phyloP scores from a whole-genome alignment of 2,113 vertebrate species.

The Actenoides lindsayi region DNA sequence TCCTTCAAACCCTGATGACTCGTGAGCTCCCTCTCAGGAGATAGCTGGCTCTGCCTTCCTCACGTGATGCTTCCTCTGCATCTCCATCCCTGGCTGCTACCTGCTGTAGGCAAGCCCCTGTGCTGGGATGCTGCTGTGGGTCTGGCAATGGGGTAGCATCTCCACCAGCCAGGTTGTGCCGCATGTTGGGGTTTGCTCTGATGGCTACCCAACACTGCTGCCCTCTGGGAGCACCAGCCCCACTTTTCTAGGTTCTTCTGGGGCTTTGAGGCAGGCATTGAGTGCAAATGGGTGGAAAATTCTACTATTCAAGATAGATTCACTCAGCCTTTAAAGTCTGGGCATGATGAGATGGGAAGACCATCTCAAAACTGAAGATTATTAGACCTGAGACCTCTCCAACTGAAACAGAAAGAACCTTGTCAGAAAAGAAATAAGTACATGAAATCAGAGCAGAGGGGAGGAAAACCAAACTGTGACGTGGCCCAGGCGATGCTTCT shows the following conservation, averaged over 20 bases:
- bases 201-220: background rate
- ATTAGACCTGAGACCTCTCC: background rate
- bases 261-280: background rate
- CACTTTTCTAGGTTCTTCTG: background rate
- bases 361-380: background rate
- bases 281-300: background rate
- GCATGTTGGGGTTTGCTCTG: background rate
- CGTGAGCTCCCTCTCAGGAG: background rate
- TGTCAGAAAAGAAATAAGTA: background rate
- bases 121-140: background rate
- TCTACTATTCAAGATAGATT: background rate
- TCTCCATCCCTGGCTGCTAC: background rate
- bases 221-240: background rate
- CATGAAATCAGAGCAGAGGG: background rate
- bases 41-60: background rate
- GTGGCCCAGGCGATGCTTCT: background rate
- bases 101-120: background rate
- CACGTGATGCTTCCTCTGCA: background rate
- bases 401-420: background rate
- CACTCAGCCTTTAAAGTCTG: background rate
- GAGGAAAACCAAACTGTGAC: background rate
- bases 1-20: background rate
- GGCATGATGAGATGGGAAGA: background rate
- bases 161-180: rapidly evolving
- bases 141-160: background rate